phyloP scores from a whole-genome alignment of 2,888 invertebrate species.

The Callinectes sapidus region DNA sequence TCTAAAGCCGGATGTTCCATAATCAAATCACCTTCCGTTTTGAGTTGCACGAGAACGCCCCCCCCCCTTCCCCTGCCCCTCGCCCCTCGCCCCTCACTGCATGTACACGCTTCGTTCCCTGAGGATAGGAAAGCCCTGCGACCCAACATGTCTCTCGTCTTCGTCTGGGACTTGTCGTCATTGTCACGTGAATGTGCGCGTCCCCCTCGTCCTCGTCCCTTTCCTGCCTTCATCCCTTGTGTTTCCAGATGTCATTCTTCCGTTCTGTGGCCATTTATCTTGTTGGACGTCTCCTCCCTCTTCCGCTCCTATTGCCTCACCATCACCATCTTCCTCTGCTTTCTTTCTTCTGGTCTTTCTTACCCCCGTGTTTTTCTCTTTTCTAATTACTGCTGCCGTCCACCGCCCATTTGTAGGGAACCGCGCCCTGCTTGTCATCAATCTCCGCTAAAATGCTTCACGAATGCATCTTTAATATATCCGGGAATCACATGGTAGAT shows the following conservation, averaged over 20 bases:
- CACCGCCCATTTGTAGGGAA: not conserved
- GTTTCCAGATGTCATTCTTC: conserved; percentile 63
- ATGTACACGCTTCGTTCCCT: not conserved
- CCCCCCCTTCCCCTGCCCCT: too few species aligned
- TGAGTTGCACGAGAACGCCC: not conserved
- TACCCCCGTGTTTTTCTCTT: not conserved
- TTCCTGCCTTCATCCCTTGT: not conserved
- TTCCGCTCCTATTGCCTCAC: conserved; percentile 43
- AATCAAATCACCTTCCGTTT: not conserved
- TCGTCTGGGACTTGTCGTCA: not conserved
- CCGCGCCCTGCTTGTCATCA: not conserved
- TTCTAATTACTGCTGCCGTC: not conserved
- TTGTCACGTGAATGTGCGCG: not conserved
- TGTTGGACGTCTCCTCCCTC: conserved; percentile 57
- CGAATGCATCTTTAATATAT: not conserved
- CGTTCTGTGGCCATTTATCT: conserved; percentile 56
- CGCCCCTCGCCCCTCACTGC: too few species aligned
- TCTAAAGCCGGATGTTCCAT: not conserved
- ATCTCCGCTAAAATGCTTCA: not conserved
- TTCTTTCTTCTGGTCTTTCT: not conserved
- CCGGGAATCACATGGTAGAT: not conserved
- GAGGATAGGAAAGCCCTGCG: not conserved
- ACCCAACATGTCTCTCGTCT: not conserved
- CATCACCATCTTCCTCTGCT: conserved; percentile 43
- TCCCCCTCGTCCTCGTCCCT: not conserved